phyloP scores from a whole-genome alignment of 2,113 vertebrate species.

The Onychostruthus taczanowskii region DNA sequence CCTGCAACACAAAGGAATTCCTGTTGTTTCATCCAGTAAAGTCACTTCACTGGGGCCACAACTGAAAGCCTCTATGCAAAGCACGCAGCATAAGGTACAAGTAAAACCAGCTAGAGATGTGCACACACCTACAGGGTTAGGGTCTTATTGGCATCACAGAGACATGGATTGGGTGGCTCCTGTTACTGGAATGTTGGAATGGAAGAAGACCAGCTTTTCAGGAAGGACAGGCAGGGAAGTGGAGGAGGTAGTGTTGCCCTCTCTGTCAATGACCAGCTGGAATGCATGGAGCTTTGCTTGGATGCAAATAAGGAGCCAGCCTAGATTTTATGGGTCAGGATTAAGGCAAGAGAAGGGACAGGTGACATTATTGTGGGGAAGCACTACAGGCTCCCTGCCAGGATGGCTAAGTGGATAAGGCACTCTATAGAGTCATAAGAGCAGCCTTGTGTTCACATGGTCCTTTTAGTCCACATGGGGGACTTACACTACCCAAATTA shows the following conservation, averaged over 20 bases:
- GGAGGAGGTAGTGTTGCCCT: neutral
- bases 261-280: neutral
- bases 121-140: neutral
- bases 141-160: no score
- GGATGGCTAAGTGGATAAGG: neutral
- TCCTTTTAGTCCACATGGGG: no score
- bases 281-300: neutral
- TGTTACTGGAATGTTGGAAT: neutral
- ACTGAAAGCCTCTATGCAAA: neutral
- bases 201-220: neutral
- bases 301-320: neutral
- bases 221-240: neutral
- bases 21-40: neutral
- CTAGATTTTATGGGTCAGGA: neutral
- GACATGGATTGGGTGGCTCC: neutral
- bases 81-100: neutral
- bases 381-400: neutral
- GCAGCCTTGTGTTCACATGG: rapidly evolving
- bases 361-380: neutral
- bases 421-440: neutral
- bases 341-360: neutral
- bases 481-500: neutral
- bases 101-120: neutral
- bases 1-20: neutral
- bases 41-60: neutral